phyloP scores from a whole-genome alignment of 2,113 vertebrate species.

The Spizaetus ornatus region DNA sequence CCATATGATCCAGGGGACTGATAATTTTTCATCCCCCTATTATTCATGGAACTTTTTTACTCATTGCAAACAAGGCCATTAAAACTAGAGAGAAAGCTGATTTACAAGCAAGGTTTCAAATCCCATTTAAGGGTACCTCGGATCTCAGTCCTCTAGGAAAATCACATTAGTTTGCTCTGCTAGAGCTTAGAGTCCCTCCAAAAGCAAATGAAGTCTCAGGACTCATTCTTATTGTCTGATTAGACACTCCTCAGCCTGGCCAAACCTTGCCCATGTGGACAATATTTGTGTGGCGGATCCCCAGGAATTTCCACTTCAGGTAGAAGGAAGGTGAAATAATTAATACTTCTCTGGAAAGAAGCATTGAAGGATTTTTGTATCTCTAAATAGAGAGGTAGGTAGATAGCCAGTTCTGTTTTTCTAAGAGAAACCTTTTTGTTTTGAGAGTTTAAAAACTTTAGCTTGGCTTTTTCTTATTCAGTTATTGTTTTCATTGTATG shows the following conservation, averaged over 20 bases:
- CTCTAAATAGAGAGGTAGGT: neutral
- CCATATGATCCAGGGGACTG: neutral
- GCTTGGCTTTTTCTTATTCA: neutral
- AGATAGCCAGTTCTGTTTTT: neutral
- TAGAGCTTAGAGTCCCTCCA: neutral
- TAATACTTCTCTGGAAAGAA: neutral
- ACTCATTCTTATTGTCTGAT: neutral
- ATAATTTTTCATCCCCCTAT: neutral
- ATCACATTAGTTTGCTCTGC: neutral
- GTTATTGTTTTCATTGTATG: neutral
- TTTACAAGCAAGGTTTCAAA: neutral
- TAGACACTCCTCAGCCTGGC: neutral
- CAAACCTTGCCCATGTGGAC: neutral
- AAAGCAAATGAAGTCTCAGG: neutral
- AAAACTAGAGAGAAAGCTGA: neutral
- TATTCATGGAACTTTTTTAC: neutral
- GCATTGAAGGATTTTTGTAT: neutral
- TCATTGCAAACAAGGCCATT: neutral
- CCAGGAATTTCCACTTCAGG: neutral
- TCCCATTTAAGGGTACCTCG: neutral
- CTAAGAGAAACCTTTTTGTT: neutral
- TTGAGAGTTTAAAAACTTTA: neutral
- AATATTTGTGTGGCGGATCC: neutral
- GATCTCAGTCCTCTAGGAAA: neutral
- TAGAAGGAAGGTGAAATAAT: neutral